Conservation (phyloP, 2,113 vertebrate genomes). For the Rhagologus leucostigma region DNA sequence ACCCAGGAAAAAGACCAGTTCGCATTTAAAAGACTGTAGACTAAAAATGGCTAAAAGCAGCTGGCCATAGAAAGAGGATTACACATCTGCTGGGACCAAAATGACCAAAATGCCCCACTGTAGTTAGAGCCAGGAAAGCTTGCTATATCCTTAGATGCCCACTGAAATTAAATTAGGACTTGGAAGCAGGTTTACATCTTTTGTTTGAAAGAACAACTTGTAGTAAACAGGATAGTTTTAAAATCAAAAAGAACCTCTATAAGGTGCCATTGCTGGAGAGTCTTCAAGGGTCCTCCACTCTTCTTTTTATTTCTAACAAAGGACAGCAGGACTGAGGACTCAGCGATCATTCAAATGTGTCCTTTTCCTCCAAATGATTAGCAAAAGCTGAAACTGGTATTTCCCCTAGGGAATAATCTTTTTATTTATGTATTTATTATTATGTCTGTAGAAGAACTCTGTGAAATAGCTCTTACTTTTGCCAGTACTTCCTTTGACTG, state of each 20-base stretch:
- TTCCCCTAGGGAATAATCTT: not conserved
- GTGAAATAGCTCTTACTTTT: not conserved
- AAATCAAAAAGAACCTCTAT: not conserved
- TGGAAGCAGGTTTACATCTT: not conserved
- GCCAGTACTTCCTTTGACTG: not conserved
- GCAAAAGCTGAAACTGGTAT: not conserved
- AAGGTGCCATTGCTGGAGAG: not conserved
- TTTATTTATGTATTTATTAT: not conserved
- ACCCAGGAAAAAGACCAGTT: not conserved
- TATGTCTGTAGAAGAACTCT: not conserved
- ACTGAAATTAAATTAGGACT: not conserved
- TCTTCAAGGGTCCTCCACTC: not conserved
- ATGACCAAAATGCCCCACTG: not conserved
- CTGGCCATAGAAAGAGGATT: not conserved
- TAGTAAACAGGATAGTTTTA: not conserved
- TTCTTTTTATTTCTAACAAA: not conserved
- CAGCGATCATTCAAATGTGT: not conserved
- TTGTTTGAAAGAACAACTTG: not conserved
- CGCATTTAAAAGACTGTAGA: not conserved
- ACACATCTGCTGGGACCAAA: not conserved
- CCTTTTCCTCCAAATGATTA: not conserved
- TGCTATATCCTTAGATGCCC: not conserved
- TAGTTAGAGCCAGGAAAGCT: not conserved
- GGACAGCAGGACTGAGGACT: not conserved
- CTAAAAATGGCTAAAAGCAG: not conserved